Conservation (phyloP, 2,888 invertebrate species). For the Pteria penguin region DNA sequence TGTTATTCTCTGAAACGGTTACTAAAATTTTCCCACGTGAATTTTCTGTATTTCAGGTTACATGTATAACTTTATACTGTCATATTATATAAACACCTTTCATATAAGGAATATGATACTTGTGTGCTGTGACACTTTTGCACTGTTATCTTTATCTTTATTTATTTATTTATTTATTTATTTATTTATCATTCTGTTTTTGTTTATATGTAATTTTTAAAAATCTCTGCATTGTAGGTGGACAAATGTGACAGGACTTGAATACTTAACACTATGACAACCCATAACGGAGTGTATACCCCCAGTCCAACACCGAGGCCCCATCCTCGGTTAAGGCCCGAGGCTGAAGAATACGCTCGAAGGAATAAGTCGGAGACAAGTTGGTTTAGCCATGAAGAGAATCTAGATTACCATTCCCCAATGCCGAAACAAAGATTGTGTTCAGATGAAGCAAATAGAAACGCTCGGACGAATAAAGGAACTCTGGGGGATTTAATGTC, state of each 20-base stretch:
- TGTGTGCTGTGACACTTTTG: too few relatives aligned
- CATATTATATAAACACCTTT: too few relatives aligned
- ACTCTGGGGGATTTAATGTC: conserved; percentile 68
- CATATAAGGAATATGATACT: too few relatives aligned
- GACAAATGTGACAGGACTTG: background rate
- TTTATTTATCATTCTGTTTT: too few relatives aligned
- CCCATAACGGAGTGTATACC: conserved; percentile 57
- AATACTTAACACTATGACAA: conserved; percentile 52
- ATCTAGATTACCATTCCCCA: conserved; percentile 57
- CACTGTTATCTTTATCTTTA: too few relatives aligned
- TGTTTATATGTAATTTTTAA: too few relatives aligned
- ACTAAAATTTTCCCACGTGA: too few relatives aligned
- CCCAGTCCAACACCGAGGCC: conserved; percentile 62
- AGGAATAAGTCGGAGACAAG: conserved; percentile 54
- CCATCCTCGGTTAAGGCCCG: conserved; percentile 65
- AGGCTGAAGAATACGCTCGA: conserved; percentile 65
- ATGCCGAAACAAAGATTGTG: conserved; percentile 57
- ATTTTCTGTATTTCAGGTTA: too few relatives aligned
- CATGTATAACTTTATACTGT: too few relatives aligned
- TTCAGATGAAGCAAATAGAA: conserved; percentile 60
- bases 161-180: too few relatives aligned
- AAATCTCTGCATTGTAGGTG: background rate
- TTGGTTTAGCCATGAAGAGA: conserved; percentile 50
- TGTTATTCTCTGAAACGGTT: too few relatives aligned
- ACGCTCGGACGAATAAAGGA: conserved; percentile 67